phyloP scores from a whole-genome alignment of 2,113 vertebrate genomes.

The Salvelinus alpinus region DNA sequence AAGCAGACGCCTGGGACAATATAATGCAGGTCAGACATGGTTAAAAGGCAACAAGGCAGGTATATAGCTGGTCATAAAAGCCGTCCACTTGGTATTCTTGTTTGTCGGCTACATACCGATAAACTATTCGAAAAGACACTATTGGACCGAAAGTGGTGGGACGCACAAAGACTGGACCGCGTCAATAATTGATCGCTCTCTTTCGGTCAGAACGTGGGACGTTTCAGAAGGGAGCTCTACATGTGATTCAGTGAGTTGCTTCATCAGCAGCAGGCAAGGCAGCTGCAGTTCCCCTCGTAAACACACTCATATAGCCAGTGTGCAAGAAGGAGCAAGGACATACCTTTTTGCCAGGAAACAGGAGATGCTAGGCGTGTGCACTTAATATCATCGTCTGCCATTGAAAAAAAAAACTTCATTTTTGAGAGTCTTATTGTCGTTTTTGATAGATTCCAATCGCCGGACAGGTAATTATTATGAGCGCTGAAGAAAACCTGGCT shows the following conservation, averaged over 20 bases:
- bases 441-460: conserved; percentile 46
- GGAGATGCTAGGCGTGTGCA: conserved; percentile 68
- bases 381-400: conserved; percentile 47
- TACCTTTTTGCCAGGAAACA: conserved; percentile 63
- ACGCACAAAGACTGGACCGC: conserved; percentile 48
- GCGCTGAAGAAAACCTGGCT: neutral
- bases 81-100: neutral
- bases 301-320: conserved; percentile 45
- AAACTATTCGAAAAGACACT: conserved; percentile 20
- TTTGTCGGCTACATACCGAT: neutral
- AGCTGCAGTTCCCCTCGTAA: conserved; percentile 54
- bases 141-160: conserved; percentile 29
- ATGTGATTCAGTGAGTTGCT: conserved; percentile 58
- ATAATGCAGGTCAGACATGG: neutral
- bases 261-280: conserved; percentile 49
- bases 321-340: conserved; percentile 70
- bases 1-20: neutral
- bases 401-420: conserved; percentile 59
- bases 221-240: conserved; percentile 50
- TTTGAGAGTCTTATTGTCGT: conserved; percentile 37
- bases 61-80: conserved; percentile 2
- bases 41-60: neutral
- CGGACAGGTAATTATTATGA: conserved; percentile 69
- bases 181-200: conserved; percentile 64
- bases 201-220: conserved; percentile 59